Conservation (phyloP, 2,797 vertebrate species). For the Zenarchopterus dispar region DNA sequence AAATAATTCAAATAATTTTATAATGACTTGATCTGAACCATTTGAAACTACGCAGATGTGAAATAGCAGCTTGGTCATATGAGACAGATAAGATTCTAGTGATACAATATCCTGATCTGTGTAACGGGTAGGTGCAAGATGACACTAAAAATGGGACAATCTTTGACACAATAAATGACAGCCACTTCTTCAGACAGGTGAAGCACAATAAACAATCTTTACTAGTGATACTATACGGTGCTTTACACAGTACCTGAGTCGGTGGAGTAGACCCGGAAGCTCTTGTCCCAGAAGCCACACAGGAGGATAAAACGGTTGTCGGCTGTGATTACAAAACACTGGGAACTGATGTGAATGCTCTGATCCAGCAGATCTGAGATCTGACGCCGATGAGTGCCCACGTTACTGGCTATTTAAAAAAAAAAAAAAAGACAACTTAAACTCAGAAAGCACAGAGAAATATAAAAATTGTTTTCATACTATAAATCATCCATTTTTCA, state of each 20-base stretch:
- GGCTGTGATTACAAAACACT: conserved; percentile 94
- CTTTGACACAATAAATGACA: no score
- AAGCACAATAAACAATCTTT: neutral
- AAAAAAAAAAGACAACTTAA: neutral
- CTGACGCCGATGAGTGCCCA: conserved; percentile 91
- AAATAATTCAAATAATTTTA: no score
- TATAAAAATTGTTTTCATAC: neutral
- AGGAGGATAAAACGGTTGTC: conserved; percentile 97
- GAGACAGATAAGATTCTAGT: no score
- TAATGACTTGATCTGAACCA: no score
- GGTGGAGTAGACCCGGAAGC: conserved; percentile 95
- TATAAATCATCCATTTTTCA: conserved; percentile 14
- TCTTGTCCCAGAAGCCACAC: conserved; percentile 99
- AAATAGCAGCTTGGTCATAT: no score
- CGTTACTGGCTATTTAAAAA: conserved; percentile 84
- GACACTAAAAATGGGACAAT: no score
- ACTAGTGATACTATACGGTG: no score
- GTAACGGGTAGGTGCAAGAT: no score
- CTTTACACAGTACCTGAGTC: conserved; percentile 86
- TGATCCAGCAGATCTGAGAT: conserved; percentile 97
- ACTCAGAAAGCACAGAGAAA: conserved; percentile 10
- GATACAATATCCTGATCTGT: no score
- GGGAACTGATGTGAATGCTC: conserved; percentile 95
- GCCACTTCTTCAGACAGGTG: neutral
- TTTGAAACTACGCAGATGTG: no score